Conservation (phyloP, 2,797 vertebrate genomes). For the Pyrocephalus nanus region DNA sequence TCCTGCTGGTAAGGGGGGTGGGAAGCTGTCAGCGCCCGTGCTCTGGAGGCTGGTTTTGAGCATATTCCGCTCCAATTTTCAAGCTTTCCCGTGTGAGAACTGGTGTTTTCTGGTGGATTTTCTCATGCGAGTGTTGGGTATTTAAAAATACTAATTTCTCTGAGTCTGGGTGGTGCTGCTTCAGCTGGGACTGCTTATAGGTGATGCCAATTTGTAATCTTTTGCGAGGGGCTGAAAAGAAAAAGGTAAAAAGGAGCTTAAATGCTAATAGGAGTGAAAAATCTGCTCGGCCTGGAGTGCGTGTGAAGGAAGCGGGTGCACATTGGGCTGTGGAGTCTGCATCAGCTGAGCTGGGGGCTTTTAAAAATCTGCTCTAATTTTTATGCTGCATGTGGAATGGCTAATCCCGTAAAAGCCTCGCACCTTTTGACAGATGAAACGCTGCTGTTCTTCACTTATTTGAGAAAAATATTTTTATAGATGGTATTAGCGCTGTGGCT, state of each 20-base stretch:
- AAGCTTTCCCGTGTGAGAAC: not conserved
- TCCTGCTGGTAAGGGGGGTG: not conserved
- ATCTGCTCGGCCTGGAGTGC: accelerated
- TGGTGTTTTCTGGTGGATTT: not conserved
- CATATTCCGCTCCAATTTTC: not conserved
- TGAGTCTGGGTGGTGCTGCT: not conserved
- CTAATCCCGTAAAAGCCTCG: conserved; percentile 53
- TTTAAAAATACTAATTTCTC: not conserved
- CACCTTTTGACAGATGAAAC: conserved; percentile 60
- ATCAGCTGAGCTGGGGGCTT: conserved; percentile 22
- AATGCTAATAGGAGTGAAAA: not conserved
- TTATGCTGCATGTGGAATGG: conserved; percentile 27
- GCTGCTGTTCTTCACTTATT: conserved; percentile 53
- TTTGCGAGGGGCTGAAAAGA: not conserved
- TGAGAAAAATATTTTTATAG: conserved; percentile 50
- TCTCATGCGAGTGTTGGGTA: not conserved
- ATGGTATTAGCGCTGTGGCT: conserved; percentile 42
- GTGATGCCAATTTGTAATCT: conserved; percentile 46
- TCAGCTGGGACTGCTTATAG: not conserved
- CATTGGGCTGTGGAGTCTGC: not conserved
- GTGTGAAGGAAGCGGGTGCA: not conserved
- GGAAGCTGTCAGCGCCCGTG: not conserved
- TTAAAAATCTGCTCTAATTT: conserved; percentile 43
- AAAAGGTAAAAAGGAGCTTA: not conserved
- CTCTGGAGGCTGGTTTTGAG: not conserved